Conservation (phyloP, 2,888 invertebrate species). For the Lasius fuliginosus region DNA sequence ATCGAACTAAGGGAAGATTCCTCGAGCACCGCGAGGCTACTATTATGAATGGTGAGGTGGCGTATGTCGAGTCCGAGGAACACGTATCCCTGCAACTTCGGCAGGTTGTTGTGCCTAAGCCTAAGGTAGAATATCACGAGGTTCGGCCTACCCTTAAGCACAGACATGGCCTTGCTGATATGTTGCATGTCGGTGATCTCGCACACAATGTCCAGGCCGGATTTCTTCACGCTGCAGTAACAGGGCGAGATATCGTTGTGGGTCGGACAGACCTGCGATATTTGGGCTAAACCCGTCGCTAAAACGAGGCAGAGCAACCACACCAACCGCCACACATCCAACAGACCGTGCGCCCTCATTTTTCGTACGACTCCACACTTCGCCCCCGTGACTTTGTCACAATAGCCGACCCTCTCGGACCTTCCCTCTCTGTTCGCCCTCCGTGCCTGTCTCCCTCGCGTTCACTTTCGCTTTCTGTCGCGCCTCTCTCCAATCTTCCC, state of each 20-base stretch:
- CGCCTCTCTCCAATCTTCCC: slow-evolving; percentile 46
- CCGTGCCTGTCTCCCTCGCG: slow-evolving; percentile 28
- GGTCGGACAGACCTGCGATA: slow-evolving; percentile 87
- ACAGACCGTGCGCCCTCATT: slow-evolving; percentile 65
- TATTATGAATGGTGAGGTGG: slow-evolving; percentile 95
- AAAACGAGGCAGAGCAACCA: slow-evolving; percentile 64
- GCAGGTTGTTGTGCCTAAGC: slow-evolving; percentile 94
- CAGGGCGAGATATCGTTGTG: slow-evolving; percentile 93
- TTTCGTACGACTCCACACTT: slow-evolving; percentile 50
- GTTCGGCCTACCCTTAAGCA: slow-evolving; percentile 92
- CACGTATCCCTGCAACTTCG: slow-evolving; percentile 94
- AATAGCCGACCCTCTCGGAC: slow-evolving; percentile 35
- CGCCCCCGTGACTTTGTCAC: slow-evolving; percentile 43
- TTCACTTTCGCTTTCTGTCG: slow-evolving; percentile 45
- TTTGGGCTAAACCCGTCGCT: slow-evolving; percentile 66
- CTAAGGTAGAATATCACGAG: slow-evolving; percentile 95
- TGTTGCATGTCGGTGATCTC: slow-evolving; percentile 94
- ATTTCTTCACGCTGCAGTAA: slow-evolving; percentile 94
- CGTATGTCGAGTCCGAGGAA: slow-evolving; percentile 95
- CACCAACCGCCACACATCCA: slow-evolving; percentile 59
- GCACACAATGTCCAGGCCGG: slow-evolving; percentile 95
- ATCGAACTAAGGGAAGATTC: slow-evolving; percentile 95
- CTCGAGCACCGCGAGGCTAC: slow-evolving; percentile 95
- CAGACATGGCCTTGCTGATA: slow-evolving; percentile 93
- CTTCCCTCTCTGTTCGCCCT: slow-evolving; percentile 36